phyloP scores from a whole-genome alignment of 1,140 invertebrate genomes.

The Lasioglossum baleicum region DNA sequence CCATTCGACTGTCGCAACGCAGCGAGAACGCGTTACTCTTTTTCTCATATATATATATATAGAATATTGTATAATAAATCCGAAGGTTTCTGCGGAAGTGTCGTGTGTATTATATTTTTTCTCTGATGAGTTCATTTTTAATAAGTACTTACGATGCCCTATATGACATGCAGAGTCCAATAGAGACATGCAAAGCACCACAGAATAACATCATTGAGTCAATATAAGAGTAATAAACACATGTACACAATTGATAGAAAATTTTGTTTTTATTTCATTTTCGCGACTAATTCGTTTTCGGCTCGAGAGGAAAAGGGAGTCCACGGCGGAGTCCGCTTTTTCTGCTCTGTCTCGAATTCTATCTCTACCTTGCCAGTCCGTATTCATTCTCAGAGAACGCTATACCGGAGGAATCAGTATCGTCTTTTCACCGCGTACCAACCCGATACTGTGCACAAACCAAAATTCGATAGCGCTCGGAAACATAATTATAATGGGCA shows the following conservation, averaged over 20 bases:
- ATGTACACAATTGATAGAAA: slow-evolving; percentile 68
- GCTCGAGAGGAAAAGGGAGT: slow-evolving; percentile 17
- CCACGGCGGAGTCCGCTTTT: background rate
- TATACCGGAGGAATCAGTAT: background rate
- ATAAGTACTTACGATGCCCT: slow-evolving; percentile 78
- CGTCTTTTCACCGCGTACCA: too few relatives aligned
- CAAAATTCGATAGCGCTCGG: too few relatives aligned
- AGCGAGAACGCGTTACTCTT: background rate
- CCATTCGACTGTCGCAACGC: slow-evolving; percentile 18
- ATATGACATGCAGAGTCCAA: slow-evolving; percentile 79
- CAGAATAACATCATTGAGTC: slow-evolving; percentile 76
- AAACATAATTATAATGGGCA: too few relatives aligned
- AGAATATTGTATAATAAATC: too few relatives aligned
- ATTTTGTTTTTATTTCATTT: slow-evolving; percentile 7
- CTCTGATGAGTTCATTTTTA: slow-evolving; percentile 67
- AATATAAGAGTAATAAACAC: slow-evolving; percentile 73
- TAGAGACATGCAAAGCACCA: slow-evolving; percentile 79
- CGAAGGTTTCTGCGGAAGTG: slow-evolving; percentile 42
- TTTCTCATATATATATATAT: too few relatives aligned
- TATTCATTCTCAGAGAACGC: background rate
- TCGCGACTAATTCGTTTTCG: slow-evolving; percentile 17
- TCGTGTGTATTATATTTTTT: slow-evolving; percentile 56
- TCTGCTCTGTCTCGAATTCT: slow-evolving; percentile 7
- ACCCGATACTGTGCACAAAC: background rate
- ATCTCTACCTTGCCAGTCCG: slow-evolving; percentile 8